Evolutionary conservation across 2,888 invertebrate species (phyloP), one percentile per base, ranked within the genome.

Genomic region (Rhagonycha lutea): DNA sequence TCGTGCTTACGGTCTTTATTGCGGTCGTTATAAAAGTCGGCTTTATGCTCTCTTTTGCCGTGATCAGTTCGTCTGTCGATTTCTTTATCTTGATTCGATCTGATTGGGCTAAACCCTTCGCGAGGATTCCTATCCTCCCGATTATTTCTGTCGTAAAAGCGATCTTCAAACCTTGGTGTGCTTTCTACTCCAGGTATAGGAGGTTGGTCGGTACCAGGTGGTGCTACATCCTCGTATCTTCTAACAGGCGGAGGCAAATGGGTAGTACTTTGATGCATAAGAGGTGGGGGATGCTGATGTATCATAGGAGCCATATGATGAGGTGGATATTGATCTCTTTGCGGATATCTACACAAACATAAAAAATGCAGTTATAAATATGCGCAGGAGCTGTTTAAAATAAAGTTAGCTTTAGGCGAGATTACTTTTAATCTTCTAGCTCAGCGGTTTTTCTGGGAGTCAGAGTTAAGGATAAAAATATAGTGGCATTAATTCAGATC

Each of bases 161-260:
- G 62, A 11, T 79, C 80, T 8, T 90, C 90, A 82, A 90, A 90
- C 11, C 90, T 78, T 0, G 83, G 89, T 1, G 90, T 89, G 24
- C 89, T 89, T 83, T 92, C 92, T 83, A 91, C 90, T 24, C 92
- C 92, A 61, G 91, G 92, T 18, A 91, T 90, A 0, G 91, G 90
- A 7, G 92, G 91, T 83, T 92, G 91, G 75, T 90, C 90, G 1
- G 92, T 91, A 12, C 91, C 92, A 9, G 92, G 92, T 14, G 91
- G 91, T 74, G 90, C 89, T 63, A 91, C 90, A 81, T 91, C 91
- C 82, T 91, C 91, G 71, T 89, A 85, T 68, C 84, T 82, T 28
- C 85, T 81, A 11, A 79, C 77, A 0, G 83, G 82, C 3, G 85
- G 83, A 61, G 83, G 79, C 65, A 83, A 80, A 72, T 83, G 75